Percentiles rank a stretch among this genome's conserved stretches.
Evolutionary conservation across 2,888 invertebrate genomes (phyloP).

Genomic region (Drosophila anceps): DNA sequence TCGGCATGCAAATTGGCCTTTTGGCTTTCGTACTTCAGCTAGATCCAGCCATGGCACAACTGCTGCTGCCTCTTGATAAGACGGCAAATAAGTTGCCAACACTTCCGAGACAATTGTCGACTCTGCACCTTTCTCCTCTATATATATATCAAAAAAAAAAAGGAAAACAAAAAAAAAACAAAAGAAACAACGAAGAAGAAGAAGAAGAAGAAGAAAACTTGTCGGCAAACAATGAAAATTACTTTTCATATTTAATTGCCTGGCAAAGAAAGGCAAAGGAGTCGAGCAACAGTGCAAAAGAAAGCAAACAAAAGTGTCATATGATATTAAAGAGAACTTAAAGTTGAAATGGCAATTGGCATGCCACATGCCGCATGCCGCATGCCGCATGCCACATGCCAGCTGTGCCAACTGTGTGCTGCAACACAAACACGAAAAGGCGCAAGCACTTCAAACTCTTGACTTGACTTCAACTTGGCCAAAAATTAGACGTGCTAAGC

Average conservation of each 20-base stretch:
- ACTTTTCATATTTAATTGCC: slow-evolving; percentile 76
- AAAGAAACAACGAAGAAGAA: too few species aligned
- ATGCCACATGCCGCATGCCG: slow-evolving; percentile 29
- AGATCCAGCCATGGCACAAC: neutral
- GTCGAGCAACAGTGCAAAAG: slow-evolving; percentile 32
- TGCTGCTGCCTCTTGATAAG: slow-evolving; percentile 30
- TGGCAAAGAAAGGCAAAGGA: slow-evolving; percentile 17
- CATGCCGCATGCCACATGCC: slow-evolving; percentile 46
- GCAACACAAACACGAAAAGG: slow-evolving; percentile 63
- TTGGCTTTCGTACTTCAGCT: slow-evolving; percentile 20
- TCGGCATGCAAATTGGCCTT: slow-evolving; percentile 56
- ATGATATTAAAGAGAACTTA: slow-evolving; percentile 52
- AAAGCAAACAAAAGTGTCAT: slow-evolving; percentile 61
- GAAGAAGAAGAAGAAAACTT: slow-evolving; percentile 18
- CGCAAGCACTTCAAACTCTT: slow-evolving; percentile 29
- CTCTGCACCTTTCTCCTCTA: slow-evolving; percentile 13
- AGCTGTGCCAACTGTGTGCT: slow-evolving; percentile 45
- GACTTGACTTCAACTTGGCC: slow-evolving; percentile 41
- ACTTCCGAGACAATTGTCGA: slow-evolving; percentile 20
- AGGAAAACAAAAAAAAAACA: too few species aligned
- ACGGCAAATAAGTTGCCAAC: slow-evolving; percentile 31
- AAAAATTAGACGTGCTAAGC: slow-evolving; percentile 59
- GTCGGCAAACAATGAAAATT: slow-evolving; percentile 64
- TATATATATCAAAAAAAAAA: slow-evolving; percentile 1
- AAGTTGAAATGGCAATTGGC: slow-evolving; percentile 55